Evolutionary conservation across 2,113 vertebrate species (phyloP).

Genomic region (Urocitellus parryii): DNA sequence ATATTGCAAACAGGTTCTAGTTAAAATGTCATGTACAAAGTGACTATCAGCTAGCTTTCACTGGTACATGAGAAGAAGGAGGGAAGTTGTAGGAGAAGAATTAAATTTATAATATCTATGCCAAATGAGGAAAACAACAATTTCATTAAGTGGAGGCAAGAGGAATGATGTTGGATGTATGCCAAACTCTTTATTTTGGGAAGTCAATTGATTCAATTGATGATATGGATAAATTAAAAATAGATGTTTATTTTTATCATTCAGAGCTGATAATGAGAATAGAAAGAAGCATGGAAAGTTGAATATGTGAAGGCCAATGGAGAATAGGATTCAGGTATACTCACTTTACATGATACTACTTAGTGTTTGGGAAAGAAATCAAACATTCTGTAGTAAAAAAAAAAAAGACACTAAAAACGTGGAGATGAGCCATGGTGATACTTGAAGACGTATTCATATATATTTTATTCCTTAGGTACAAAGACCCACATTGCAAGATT

Average conservation of each 20-base stretch:
- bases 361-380: neutral
- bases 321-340: neutral
- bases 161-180: no score
- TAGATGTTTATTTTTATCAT: no score
- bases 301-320: neutral
- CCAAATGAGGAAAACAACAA: no score
- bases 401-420: neutral
- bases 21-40: no score
- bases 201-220: no score
- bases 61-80: no score
- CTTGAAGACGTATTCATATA: neutral
- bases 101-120: no score
- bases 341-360: neutral
- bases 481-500: neutral
- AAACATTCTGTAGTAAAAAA: neutral
- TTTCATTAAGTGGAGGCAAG: no score
- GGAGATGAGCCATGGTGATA: neutral
- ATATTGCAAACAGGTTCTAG: no score
- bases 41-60: accelerated
- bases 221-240: no score
- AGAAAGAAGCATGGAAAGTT: neutral
- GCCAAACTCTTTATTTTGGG: neutral
- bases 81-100: no score
- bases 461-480: neutral
- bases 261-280: neutral